Evolutionary conservation across 1,140 invertebrate species (phyloP), one percentile per base, ranked within the genome.

Genomic region (Drosophila mayri): DNA sequence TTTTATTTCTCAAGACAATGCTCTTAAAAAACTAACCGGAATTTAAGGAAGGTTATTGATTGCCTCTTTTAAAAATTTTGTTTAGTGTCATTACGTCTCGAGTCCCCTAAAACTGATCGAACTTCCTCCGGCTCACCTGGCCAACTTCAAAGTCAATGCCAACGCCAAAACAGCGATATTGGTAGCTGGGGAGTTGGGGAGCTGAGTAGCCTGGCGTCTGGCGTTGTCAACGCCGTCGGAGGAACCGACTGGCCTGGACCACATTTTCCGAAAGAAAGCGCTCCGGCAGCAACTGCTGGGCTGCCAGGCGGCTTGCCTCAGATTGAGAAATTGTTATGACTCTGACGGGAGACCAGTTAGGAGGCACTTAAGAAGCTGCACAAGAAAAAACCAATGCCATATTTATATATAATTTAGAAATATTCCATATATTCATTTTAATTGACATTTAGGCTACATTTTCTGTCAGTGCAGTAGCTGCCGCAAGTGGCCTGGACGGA

Each of bases 251-350:
- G 63, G 66, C 62, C 62, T 68, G 79, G 87, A 90, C 87, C 87
- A 90, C 87, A 90, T 90, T 90, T 90, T 90, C 88, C 74, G 18
- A 91, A 73, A 91, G 87, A 90, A 90, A 90, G 87, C 88, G 79
- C 32, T 40, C 30, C 63, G 37, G 52, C 59, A 41, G 58, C 40
- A 22, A 35, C 60, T 47, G 46, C 20, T 57, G 75, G 68, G 57
- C 70, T 43, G 43, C 46, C 43, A 65, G 52, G 60, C 52, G 61
- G 52, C 47, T 60, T 38, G 63, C 38, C 38, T 54, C n/a, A 59
- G 58, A 70, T 67, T 76, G 71, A 84, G 76, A 84, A 84, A 84
- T 76, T 84, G 80, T 82, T 82, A 82, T 79, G 75, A 83, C 75
- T 82, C 35, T 64, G 75, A 22, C 75, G 46, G 30, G 35, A 50